A percentile compares a stretch with the other conserved stretches of the same genome.
phyloP scores from a whole-genome alignment of 2,888 invertebrate species.

The Cheilosia urbana region DNA sequence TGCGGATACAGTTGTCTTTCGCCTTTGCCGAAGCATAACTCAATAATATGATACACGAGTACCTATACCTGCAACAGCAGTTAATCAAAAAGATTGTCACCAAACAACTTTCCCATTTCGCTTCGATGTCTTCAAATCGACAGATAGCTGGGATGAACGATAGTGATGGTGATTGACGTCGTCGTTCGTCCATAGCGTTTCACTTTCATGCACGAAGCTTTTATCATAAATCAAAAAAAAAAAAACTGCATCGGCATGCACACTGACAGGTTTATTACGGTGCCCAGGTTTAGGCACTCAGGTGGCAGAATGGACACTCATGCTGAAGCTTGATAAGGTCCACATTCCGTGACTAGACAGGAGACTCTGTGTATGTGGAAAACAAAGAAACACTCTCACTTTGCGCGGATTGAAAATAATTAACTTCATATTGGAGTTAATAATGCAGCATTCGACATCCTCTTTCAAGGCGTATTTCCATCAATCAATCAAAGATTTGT shows the following conservation, averaged over 20 bases:
- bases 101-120: constrained; percentile 66
- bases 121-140: constrained; percentile 33
- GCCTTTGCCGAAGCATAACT: constrained; percentile 4
- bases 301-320: not conserved
- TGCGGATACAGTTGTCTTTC: constrained; percentile 18
- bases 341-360: not conserved
- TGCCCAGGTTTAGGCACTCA: not conserved
- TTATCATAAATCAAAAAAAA: constrained; percentile 44
- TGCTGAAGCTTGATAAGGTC: not conserved
- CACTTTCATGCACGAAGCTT: constrained; percentile 46
- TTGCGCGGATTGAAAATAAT: not conserved
- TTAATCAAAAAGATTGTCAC: constrained; percentile 61
- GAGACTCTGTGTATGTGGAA: not conserved
- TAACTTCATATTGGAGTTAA: not conserved
- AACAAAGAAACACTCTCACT: constrained; percentile 20
- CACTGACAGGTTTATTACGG: constrained; percentile 35
- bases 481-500: constrained; percentile 10
- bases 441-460: not conserved
- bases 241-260: constrained; percentile 24
- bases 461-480: constrained; percentile 4
- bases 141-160: constrained; percentile 24
- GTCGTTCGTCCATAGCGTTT: constrained; percentile 32
- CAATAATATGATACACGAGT: not conserved
- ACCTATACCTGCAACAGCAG: constrained; percentile 1
- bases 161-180: constrained; percentile 63